Base-by-base conservation (phyloP, 2,113 vertebrate species). In the Dipodomys ordii region DNA sequence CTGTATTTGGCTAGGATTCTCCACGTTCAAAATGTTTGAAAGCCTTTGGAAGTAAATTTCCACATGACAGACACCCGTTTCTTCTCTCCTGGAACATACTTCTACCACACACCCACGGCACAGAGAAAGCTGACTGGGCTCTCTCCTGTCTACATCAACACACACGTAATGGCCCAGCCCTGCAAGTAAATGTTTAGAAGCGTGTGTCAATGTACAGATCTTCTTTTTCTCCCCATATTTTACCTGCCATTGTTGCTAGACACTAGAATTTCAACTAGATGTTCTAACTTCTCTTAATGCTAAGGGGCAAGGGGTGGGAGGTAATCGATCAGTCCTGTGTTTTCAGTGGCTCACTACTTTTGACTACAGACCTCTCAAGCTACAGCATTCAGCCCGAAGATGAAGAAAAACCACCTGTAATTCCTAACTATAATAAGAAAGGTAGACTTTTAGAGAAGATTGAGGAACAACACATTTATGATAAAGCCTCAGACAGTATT, bases 401-500 rank as follows among this genome's bases (percentile, higher is more conserved):
- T 44, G 13, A 74, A 93, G 60, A 30, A 69, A 76, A 76, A 1
- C 0, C 25, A 8, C 22, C 74, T 49, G 57, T 35, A 64, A 25
- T 39, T 49, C 69, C 79, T 88, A 10, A 35, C 22, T 81, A 15
- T 91, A 57, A 62, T 27, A 16, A 78, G 74, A 68, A 35, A 30
- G 44, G 15, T 35, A 30, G 39, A 71, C 6, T 65, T 62, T 80
- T 60, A 19, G 22, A 90, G 13, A 35, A 27, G 60, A 53, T 0
- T 19, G 76, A 93, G n/a, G 83, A 91, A 23, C 25, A 18, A 18
- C 53, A 23, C 12, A 4, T 87, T 94, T 53, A 68, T 53, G 94
- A 39, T 20, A 53, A 83, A 93, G 78, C 13, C 46, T 92, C 83
- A 69, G 49, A 65, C 13, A 83, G 1, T 57, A 7, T 79, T 76